Evolutionary conservation across 2,113 vertebrate species (phyloP).

Genomic region (Coturnix japonica): DNA sequence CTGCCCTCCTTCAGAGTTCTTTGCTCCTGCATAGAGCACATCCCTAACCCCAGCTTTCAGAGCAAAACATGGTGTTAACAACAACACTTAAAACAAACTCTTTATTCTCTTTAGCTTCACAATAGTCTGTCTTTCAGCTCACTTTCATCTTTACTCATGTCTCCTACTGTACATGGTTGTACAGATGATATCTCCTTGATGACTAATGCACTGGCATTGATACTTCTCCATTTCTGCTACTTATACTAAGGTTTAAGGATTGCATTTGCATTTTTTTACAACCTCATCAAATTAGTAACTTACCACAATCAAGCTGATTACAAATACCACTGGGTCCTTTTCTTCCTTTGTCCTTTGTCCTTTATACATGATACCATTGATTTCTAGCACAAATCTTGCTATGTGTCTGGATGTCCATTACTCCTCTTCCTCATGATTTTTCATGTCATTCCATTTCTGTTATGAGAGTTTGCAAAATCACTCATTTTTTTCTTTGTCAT

Average conservation of each 20-base stretch:
- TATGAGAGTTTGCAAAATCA: neutral
- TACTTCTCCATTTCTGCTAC: slow-evolving; percentile 46
- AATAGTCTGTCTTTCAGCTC: neutral
- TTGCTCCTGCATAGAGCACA: neutral
- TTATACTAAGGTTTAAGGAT: neutral
- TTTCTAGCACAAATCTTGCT: neutral
- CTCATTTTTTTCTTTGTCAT: neutral
- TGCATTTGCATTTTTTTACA: slow-evolving; percentile 2
- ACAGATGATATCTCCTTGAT: neutral
- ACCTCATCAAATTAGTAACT: slow-evolving; percentile 6
- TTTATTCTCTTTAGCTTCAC: neutral
- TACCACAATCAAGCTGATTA: neutral
- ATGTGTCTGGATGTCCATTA: neutral
- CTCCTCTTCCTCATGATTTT: neutral
- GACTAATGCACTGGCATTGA: neutral
- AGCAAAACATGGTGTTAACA: neutral
- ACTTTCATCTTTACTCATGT: neutral
- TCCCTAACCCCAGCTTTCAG: neutral
- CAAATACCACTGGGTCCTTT: neutral
- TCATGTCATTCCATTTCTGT: neutral
- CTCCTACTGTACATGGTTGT: neutral
- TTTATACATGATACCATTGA: neutral
- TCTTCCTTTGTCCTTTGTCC: neutral
- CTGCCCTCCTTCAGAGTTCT: neutral
- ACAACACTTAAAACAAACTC: neutral